Evolutionary conservation across 2,113 vertebrate genomes (phyloP).

Genomic region (Elephas maximus): DNA sequence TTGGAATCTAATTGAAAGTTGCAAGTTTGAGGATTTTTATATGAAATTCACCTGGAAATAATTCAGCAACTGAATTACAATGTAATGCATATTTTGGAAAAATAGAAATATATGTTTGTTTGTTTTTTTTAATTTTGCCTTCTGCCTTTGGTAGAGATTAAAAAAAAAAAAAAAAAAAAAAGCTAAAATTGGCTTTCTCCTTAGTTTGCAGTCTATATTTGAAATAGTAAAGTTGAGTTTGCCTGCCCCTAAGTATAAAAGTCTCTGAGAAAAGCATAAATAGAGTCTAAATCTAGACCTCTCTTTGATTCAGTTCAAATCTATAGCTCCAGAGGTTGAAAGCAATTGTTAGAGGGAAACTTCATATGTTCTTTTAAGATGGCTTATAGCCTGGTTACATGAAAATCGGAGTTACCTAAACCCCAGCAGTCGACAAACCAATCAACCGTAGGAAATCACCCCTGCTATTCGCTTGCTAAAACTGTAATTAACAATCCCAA

Average conservation of each 20-base stretch:
- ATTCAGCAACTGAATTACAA: background rate
- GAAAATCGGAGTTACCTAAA: background rate
- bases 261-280: background rate
- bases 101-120: background rate
- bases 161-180: background rate
- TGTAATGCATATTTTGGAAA: background rate
- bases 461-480: background rate
- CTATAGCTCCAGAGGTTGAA: background rate
- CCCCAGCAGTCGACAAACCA: background rate
- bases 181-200: background rate
- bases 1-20: constrained; percentile 22
- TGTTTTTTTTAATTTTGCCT: background rate
- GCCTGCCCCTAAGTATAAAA: background rate
- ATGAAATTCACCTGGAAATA: background rate
- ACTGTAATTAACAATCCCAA: background rate
- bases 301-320: background rate
- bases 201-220: background rate
- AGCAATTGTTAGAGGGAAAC: background rate
- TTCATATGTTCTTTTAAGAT: background rate
- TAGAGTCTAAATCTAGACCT: background rate
- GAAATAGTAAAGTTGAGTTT: background rate
- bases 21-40: background rate
- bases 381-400: background rate
- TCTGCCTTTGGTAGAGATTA: background rate
- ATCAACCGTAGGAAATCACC: background rate